phyloP scores from a whole-genome alignment of 2,797 vertebrate genomes.

The Tokudaia muenninki region DNA sequence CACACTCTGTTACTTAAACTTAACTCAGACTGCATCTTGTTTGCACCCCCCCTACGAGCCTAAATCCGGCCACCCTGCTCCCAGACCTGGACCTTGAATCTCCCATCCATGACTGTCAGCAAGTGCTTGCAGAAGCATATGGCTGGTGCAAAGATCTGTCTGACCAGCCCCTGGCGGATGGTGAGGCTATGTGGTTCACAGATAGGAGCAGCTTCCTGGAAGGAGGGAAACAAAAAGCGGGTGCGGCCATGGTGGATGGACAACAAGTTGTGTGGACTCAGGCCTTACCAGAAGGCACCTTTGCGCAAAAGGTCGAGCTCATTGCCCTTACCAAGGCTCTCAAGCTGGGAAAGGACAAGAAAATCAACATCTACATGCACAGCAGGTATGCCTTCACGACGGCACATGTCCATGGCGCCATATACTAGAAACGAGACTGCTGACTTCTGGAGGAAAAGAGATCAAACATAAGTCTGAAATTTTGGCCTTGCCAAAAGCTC shows the following conservation, averaged over 20 bases:
- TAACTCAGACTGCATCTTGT: fast-evolving
- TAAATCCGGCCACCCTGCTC: not conserved
- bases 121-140: fast-evolving
- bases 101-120: not conserved
- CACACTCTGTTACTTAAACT: not conserved
- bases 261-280: fast-evolving
- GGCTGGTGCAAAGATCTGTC: not conserved
- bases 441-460: not conserved
- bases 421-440: not conserved
- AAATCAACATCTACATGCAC: not conserved
- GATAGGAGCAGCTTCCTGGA: not conserved
- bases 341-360: fast-evolving
- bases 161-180: fast-evolving
- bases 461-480: not conserved
- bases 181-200: not conserved
- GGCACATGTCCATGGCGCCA: not conserved
- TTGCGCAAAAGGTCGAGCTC: fast-evolving
- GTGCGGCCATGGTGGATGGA: fast-evolving
- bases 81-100: fast-evolving
- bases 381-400: not conserved
- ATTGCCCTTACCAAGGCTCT: not conserved
- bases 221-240: no score
- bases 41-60: fast-evolving
- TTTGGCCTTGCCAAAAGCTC: no score
- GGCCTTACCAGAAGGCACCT: fast-evolving